These are phyloP conservation scores for Hyla sarda DNA, from an alignment of 2,113 vertebrate genomes.

Conservation along the genomic window DNA sequence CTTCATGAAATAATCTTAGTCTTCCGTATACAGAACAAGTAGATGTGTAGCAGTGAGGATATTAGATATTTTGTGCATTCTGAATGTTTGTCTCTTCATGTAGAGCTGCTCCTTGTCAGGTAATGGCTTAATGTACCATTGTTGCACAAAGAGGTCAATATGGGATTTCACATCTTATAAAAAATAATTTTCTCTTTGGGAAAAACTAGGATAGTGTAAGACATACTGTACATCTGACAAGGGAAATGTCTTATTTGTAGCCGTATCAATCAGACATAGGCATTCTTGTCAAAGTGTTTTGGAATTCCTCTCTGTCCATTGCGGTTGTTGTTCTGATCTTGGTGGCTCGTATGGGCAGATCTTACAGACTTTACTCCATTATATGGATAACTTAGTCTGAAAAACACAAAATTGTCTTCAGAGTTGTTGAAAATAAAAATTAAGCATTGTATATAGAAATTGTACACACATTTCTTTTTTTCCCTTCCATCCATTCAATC, in stretches of 20 bases:
- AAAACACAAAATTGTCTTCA: not conserved
- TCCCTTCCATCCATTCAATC: too few species aligned
- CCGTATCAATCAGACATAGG: slow-evolving; percentile 37
- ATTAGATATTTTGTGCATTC: not conserved
- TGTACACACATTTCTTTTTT: too few species aligned
- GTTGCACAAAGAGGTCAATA: not conserved
- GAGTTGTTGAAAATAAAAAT: not conserved
- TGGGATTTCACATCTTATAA: not conserved
- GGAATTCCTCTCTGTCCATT: slow-evolving; percentile 42
- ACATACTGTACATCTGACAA: too few species aligned
- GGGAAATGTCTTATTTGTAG: not conserved
- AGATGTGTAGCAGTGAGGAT: not conserved
- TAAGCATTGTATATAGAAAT: not conserved
- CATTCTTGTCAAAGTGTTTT: slow-evolving; percentile 55
- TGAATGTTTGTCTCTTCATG: not conserved
- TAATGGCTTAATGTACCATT: too few species aligned
- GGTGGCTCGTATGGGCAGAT: slow-evolving; percentile 30
- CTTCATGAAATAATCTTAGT: too few species aligned
- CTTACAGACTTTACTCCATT: slow-evolving; percentile 49
- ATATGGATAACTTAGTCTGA: slow-evolving; percentile 43
- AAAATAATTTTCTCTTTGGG: not conserved
- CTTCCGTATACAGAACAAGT: not conserved
- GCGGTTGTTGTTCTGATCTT: slow-evolving; percentile 22
- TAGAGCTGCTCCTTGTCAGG: not conserved
- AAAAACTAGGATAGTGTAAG: not conserved